Conservation (phyloP, 2,888 invertebrate species). For the Trissolcus japonicus region DNA sequence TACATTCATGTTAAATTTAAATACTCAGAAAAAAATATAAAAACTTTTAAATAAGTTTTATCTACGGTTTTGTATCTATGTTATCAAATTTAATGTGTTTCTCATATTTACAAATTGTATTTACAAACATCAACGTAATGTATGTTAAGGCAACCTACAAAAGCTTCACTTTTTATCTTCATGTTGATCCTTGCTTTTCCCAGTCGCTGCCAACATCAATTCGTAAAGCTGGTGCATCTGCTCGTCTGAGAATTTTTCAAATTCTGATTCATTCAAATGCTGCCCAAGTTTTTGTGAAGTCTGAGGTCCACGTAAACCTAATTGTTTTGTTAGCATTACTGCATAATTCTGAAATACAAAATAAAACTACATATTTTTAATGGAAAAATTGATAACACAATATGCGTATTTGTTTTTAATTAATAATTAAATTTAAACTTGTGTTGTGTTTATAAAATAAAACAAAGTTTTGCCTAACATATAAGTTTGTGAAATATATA, state of each 20-base stretch:
- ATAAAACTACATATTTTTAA: neutral
- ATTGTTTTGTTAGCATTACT: slow-evolving; percentile 84
- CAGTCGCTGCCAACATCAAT: slow-evolving; percentile 84
- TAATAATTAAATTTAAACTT: neutral
- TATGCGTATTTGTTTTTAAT: neutral
- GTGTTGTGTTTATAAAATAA: no score
- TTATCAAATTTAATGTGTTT: no score
- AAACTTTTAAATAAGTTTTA: no score
- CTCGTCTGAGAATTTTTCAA: slow-evolving; percentile 87
- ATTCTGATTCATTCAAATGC: slow-evolving; percentile 79
- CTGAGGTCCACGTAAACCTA: slow-evolving; percentile 82
- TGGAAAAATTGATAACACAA: no score
- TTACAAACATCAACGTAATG: neutral
- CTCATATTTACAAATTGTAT: neutral
- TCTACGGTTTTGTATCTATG: no score
- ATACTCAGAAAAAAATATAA: no score
- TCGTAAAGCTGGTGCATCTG: slow-evolving; percentile 91
- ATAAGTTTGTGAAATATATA: no score
- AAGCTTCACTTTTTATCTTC: slow-evolving; percentile 25
- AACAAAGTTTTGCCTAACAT: no score
- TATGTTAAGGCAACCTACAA: neutral
- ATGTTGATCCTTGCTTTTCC: slow-evolving; percentile 65
- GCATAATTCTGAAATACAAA: slow-evolving; percentile 83
- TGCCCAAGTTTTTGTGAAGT: slow-evolving; percentile 81
- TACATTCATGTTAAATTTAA: no score